Percentiles rank a stretch among this genome's conserved stretches.
phyloP scores from a whole-genome alignment of 2,888 invertebrate species.

The Mycalesis mineus region DNA sequence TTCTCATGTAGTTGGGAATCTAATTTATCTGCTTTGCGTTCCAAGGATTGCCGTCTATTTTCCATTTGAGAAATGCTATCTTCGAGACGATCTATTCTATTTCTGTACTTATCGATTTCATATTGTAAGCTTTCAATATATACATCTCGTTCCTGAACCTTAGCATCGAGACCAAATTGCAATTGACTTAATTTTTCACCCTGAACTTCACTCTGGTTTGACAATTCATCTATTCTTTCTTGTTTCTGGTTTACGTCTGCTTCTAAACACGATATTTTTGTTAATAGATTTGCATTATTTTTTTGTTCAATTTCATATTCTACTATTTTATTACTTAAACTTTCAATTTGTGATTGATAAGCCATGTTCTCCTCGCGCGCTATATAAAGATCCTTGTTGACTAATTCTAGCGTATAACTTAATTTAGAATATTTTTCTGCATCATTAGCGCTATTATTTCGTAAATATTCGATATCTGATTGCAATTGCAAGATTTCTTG shows the following conservation, averaged over 20 bases:
- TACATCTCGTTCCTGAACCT: constrained; percentile 85
- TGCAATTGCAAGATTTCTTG: constrained; percentile 45
- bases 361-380: constrained; percentile 47
- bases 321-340: constrained; percentile 59
- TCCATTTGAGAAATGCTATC: constrained; percentile 81
- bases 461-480: constrained; percentile 35
- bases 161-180: constrained; percentile 79
- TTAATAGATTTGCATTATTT: constrained; percentile 57
- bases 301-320: constrained; percentile 65
- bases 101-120: constrained; percentile 81
- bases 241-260: constrained; percentile 60
- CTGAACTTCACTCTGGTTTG: constrained; percentile 50
- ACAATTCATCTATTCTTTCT: constrained; percentile 51
- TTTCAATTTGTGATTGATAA: constrained; percentile 50
- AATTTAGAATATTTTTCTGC: constrained; percentile 45
- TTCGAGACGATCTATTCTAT: constrained; percentile 81
- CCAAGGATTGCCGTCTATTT: constrained; percentile 78
- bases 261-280: constrained; percentile 61
- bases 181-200: constrained; percentile 59
- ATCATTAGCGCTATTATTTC: constrained; percentile 26
- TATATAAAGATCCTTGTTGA: constrained; percentile 48
- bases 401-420: constrained; percentile 42
- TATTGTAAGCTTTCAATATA: constrained; percentile 85
- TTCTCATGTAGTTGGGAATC: constrained; percentile 79
- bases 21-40: constrained; percentile 80